Conservation (phyloP, 2,797 vertebrate genomes). For the Periophthalmus magnuspinnatus region DNA sequence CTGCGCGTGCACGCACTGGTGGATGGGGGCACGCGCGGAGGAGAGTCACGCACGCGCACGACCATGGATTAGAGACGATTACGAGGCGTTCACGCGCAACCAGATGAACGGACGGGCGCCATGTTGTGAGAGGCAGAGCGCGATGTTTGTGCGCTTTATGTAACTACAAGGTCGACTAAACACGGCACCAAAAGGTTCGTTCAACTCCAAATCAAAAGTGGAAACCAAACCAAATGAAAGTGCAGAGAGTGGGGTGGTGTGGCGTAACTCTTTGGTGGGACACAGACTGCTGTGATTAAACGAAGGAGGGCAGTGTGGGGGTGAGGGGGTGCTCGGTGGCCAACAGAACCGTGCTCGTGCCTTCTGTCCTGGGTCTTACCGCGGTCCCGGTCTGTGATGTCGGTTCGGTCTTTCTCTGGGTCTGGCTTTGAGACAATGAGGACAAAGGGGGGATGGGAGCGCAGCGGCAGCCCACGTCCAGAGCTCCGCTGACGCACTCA, state of each 20-base stretch:
- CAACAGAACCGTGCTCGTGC: slow-evolving; percentile 14
- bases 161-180: slow-evolving; percentile 6
- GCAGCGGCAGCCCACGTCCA: slow-evolving; percentile 7
- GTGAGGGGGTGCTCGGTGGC: slow-evolving; percentile 1
- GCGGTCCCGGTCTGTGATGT: slow-evolving; percentile 1
- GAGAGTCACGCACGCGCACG: slow-evolving; percentile 8
- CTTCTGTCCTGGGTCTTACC: slow-evolving; percentile 3
- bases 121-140: neutral
- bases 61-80: slow-evolving; percentile 15
- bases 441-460: slow-evolving; percentile 64
- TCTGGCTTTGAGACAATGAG: slow-evolving; percentile 2
- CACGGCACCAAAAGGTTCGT: neutral
- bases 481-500: slow-evolving; percentile 63
- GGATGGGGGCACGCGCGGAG: neutral
- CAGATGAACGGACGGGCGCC: slow-evolving; percentile 13
- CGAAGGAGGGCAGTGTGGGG: neutral
- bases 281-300: neutral
- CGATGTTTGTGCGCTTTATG: neutral
- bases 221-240: neutral
- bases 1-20: neutral
- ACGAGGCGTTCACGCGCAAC: slow-evolving; percentile 10
- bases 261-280: too few relatives aligned
- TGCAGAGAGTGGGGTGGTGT: neutral
- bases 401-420: slow-evolving; percentile 3
- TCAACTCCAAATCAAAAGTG: neutral